Base-by-base conservation (phyloP, 2,113 vertebrate genomes). In the Elephantulus edwardii region DNA sequence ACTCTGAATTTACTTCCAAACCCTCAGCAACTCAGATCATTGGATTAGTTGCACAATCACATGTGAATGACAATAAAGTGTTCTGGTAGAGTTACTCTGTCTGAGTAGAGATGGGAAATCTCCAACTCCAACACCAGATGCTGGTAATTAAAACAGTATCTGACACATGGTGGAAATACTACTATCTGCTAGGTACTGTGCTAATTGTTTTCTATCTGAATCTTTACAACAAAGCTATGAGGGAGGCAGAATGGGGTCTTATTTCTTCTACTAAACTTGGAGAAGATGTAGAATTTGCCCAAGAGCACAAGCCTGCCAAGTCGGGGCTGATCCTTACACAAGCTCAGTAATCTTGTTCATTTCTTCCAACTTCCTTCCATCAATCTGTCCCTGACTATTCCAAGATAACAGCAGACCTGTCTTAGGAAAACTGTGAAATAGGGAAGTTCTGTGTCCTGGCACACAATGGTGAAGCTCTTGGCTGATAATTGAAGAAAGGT, bases 1-100 rank as follows among this genome's bases (percentile, higher is more conserved):
- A 93, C 26, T 68, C 40, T 72, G 50, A 83, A 50, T 64, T 95
- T 87, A 14, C 30, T 77, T 68, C 40, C 44, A 83, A 91, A 68
- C 13, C 70, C 16, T 88, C 44, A 24, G 1, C 16, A 54, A 77
- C 52, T 81, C 28, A 9, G 20, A 54, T 40, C 30, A 74, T 68
- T 76, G 83, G 86, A 84, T 80, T 38, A 83, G 83, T 70, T 84
- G 42, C 48, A 82, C 50, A 54, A 44, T 84, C 75, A 85, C 35
- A 40, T 42, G 46, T 28, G 30, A 93, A 0, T 24, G 60, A 33
- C n/a, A 48, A 28, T 22, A n/a, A 82, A 35, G 58, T 33, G 33
- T 40, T 72, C 4, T 8, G 22, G 35, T 77, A 87, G 83, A 92
- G 3, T 44, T 84, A 26, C 20, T 91, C 22, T 62, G 2, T 20